A percentile compares a stretch with the other conserved stretches of the same genome.
Conservation (phyloP, 2,113 vertebrate genomes). For the Ophiodon elongatus region DNA sequence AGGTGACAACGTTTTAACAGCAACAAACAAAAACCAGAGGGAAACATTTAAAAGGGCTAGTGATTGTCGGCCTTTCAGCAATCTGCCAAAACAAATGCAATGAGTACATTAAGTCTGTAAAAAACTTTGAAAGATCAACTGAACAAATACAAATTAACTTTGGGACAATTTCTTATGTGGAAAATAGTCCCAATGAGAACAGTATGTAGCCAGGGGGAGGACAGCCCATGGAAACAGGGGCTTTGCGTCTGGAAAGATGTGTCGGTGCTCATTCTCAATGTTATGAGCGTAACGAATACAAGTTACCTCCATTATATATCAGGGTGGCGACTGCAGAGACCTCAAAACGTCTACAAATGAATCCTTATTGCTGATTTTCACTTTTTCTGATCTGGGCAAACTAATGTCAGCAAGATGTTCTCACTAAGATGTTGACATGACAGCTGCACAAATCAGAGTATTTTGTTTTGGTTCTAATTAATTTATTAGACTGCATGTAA, state of each 20-base stretch:
- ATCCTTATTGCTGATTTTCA: not conserved
- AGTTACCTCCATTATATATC: not conserved
- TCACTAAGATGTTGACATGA: slow-evolving; percentile 3
- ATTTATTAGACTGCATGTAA: slow-evolving; percentile 37
- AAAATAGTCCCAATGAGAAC: not conserved
- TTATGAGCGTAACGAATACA: not conserved
- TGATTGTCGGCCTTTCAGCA: not conserved
- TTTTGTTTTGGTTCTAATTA: slow-evolving; percentile 34
- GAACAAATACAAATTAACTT: not conserved
- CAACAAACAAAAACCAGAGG: slow-evolving; percentile 4
- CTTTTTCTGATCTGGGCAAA: not conserved
- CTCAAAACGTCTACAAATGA: not conserved
- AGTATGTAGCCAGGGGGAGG: not conserved
- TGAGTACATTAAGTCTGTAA: not conserved
- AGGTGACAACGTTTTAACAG: not conserved
- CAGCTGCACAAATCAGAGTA: not conserved
- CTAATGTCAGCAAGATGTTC: not conserved
- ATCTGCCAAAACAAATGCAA: not conserved
- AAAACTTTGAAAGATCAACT: not conserved
- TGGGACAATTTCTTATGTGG: not conserved
- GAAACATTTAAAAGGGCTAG: not conserved
- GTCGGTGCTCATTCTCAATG: not conserved
- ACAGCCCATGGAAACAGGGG: not conserved
- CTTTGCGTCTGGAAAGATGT: not conserved
- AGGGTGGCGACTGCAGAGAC: not conserved